A percentile compares a stretch with the other conserved stretches of the same genome.
Evolutionary conservation across 2,797 vertebrate genomes (phyloP).

Genomic region (Coracias cyanogaster): DNA sequence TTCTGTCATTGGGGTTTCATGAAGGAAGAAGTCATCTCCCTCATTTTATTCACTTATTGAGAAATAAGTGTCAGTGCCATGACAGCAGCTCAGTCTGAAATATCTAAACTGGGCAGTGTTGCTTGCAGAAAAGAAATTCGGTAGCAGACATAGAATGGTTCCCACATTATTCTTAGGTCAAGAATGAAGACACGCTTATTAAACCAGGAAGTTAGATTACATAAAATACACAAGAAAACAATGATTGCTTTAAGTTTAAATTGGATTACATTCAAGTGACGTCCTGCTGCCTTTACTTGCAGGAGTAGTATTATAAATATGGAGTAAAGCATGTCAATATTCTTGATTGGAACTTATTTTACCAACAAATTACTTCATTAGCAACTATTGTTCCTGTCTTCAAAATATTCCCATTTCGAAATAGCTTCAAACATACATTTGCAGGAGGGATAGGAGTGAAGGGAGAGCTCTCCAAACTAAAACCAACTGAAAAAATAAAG

Average conservation of each 20-base stretch:
- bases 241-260: conserved; percentile 25
- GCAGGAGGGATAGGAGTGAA: neutral
- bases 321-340: neutral
- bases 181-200: neutral
- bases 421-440: neutral
- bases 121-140: neutral
- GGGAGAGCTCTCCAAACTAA: neutral
- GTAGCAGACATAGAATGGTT: neutral
- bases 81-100: neutral
- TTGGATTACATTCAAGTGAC: neutral
- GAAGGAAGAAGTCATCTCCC: neutral
- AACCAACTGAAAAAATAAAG: neutral
- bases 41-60: neutral
- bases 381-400: neutral
- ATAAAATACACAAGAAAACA: conserved; percentile 3
- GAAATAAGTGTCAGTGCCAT: neutral
- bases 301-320: conserved; percentile 6
- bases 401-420: neutral
- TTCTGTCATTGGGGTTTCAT: neutral
- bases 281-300: neutral
- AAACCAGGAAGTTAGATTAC: neutral
- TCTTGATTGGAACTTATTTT: conserved; percentile 37
- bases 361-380: neutral
- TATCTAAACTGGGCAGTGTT: neutral
- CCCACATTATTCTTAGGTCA: neutral